Evolutionary conservation across 2,888 invertebrate species (phyloP).

Genomic region (Stenotaenia linearis): DNA sequence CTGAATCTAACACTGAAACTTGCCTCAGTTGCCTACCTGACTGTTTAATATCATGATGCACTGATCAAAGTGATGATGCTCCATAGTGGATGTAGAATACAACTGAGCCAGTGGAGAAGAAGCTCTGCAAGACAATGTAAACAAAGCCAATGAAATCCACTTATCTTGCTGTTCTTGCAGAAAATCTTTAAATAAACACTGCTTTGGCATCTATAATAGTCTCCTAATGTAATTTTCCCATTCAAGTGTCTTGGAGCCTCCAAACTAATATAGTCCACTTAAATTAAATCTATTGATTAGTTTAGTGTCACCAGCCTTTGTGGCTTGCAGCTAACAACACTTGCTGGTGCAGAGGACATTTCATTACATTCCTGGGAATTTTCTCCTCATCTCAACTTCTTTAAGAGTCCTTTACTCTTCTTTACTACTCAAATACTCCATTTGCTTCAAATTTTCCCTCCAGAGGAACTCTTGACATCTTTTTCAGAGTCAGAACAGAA

Average conservation of each 20-base stretch:
- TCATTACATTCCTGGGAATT: background rate
- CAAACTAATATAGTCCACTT: no score
- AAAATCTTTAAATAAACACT: background rate
- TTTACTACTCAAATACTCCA: no score
- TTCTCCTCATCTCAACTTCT: background rate
- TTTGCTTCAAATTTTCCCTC: background rate
- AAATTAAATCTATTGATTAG: background rate
- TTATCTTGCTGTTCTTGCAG: no score
- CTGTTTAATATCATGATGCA: conserved; percentile 94
- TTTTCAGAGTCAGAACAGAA: background rate
- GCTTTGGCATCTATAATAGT: background rate
- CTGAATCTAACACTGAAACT: background rate
- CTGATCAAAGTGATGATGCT: conserved; percentile 95
- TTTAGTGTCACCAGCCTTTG: background rate
- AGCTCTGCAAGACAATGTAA: conserved; percentile 62
- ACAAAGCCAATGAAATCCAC: no score
- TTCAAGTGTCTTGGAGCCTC: background rate
- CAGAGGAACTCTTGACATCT: background rate
- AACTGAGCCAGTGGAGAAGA: conserved; percentile 83
- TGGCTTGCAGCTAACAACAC: background rate
- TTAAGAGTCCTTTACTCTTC: background rate
- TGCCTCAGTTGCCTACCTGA: conserved; percentile 52
- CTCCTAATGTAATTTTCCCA: background rate
- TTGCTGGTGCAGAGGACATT: background rate
- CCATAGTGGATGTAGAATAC: conserved; percentile 93